These are phyloP conservation scores for Lophius piscatorius DNA, from an alignment of 2,113 vertebrate species.

Conservation along the genomic window DNA sequence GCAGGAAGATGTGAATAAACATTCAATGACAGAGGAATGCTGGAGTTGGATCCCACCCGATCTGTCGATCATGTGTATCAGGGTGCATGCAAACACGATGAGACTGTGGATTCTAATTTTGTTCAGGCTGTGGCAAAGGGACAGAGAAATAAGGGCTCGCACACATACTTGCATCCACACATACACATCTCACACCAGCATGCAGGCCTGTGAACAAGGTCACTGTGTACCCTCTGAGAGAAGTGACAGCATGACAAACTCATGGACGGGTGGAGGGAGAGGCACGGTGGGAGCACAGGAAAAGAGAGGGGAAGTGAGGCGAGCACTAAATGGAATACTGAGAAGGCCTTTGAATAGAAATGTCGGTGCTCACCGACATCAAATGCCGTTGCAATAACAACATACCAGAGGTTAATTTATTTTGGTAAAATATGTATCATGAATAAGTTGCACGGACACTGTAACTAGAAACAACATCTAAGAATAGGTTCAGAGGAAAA, in stretches of 20 bases:
- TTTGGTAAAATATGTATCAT: constrained; percentile 32
- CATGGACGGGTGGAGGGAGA: constrained; percentile 16
- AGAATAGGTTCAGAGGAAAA: constrained; percentile 39
- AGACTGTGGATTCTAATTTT: constrained; percentile 10
- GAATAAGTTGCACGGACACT: constrained; percentile 23
- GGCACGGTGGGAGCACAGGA: constrained; percentile 16
- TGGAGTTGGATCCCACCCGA: background rate
- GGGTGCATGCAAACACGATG: background rate
- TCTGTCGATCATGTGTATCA: background rate
- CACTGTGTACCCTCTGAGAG: constrained; percentile 58
- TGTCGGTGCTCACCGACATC: constrained; percentile 35
- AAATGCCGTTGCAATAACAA: constrained; percentile 40
- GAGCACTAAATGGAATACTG: constrained; percentile 28
- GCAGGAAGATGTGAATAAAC: constrained; percentile 6
- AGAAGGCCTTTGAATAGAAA: constrained; percentile 53
- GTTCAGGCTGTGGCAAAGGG: constrained; percentile 10
- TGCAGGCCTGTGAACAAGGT: constrained; percentile 68
- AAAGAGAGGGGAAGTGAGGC: constrained; percentile 18
- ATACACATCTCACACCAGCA: constrained; percentile 21
- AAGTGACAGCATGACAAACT: constrained; percentile 73
- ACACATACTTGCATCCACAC: constrained; percentile 1
- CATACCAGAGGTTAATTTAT: constrained; percentile 18
- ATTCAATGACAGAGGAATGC: constrained; percentile 2
- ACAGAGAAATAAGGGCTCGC: background rate
- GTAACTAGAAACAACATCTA: constrained; percentile 31